A percentile compares a stretch with the other conserved stretches of the same genome.
These are phyloP conservation scores for Microcebus lehilahytsara DNA, from an alignment of 2,113 vertebrate genomes.

Conservation along the genomic window DNA sequence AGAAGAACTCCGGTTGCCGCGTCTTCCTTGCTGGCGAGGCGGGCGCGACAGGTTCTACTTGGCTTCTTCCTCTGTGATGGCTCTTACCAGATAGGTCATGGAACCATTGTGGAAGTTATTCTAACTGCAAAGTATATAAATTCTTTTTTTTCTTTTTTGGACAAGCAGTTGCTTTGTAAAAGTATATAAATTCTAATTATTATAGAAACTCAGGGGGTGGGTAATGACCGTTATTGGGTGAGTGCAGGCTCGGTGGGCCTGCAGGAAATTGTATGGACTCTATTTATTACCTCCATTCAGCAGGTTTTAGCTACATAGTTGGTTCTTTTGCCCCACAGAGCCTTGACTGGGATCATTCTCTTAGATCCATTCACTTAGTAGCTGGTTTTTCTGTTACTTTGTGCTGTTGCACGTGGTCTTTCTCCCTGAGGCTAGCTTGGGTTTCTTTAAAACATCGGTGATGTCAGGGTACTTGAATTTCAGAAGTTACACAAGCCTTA, in stretches of 20 bases:
- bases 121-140: background rate
- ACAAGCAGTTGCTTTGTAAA: too few species aligned
- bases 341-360: background rate
- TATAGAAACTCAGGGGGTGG: background rate
- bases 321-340: background rate
- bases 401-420: background rate
- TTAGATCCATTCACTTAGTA: background rate
- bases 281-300: background rate
- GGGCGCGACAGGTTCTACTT: too few species aligned
- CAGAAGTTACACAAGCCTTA: background rate
- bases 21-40: too few species aligned
- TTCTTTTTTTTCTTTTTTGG: background rate
- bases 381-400: background rate
- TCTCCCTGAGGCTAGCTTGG: background rate
- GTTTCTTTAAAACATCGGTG: background rate
- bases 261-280: background rate
- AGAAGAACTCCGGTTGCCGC: too few species aligned
- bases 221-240: background rate
- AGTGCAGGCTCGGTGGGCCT: background rate
- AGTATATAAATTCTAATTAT: background rate
- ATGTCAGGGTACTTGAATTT: background rate
- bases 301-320: background rate
- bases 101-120: background rate
- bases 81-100: background rate
- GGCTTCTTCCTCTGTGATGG: background rate